phyloP scores from a whole-genome alignment of 2,797 vertebrate genomes.

The Orientallactaga sibirica region DNA sequence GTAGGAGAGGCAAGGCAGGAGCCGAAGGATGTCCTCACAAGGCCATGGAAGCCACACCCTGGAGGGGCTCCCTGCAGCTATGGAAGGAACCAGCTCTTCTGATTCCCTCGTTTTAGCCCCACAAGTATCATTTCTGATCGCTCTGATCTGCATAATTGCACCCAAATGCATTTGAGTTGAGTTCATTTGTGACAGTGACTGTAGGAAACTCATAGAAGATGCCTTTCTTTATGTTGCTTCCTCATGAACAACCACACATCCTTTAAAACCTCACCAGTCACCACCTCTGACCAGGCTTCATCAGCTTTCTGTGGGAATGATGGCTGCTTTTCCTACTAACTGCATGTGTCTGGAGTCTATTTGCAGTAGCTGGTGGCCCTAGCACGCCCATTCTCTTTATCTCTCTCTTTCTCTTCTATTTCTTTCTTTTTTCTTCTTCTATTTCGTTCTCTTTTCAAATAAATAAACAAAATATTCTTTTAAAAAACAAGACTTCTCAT shows the following conservation, averaged over 20 bases:
- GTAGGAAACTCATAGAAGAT: background rate
- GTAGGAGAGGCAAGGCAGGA: background rate
- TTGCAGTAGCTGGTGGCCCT: too few relatives aligned
- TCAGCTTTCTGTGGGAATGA: background rate
- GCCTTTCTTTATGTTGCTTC: background rate
- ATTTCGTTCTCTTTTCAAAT: too few relatives aligned
- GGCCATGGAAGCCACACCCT: background rate
- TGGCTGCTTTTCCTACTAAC: background rate
- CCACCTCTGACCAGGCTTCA: background rate
- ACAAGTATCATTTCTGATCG: background rate
- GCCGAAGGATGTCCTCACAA: background rate
- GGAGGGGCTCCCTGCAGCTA: background rate
- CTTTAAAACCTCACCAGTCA: background rate
- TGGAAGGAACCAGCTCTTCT: too few relatives aligned
- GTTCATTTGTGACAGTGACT: fast-evolving
- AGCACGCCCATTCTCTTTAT: too few relatives aligned
- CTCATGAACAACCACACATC: background rate
- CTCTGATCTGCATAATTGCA: background rate
- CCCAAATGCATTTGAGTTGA: background rate
- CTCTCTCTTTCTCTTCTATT: too few relatives aligned
- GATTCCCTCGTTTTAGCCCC: background rate
- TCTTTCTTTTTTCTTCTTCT: too few relatives aligned
- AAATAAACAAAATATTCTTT: too few relatives aligned
- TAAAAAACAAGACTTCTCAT: too few relatives aligned
- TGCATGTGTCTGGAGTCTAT: too few relatives aligned